phyloP scores from a whole-genome alignment of 2,888 invertebrate genomes.

The Drosophila paranaensis region DNA sequence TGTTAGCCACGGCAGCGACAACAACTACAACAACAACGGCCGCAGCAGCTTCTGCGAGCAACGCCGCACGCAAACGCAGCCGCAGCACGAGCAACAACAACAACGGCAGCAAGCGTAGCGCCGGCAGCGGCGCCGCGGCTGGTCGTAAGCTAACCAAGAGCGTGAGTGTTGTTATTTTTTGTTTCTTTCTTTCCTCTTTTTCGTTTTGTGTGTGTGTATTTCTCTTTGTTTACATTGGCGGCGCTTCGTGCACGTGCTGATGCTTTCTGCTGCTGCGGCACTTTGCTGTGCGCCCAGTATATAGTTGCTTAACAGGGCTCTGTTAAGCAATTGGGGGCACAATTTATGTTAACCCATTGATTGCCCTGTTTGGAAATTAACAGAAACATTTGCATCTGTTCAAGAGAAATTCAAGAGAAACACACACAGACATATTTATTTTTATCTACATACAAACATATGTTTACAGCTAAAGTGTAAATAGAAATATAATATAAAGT shows the following conservation, averaged over 20 bases:
- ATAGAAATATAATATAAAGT: not conserved
- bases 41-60: conserved; percentile 58
- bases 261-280: conserved; percentile 35
- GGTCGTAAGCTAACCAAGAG: conserved; percentile 76
- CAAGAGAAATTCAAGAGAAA: conserved; percentile 18
- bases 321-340: conserved; percentile 45
- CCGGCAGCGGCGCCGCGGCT: conserved; percentile 54
- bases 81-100: conserved; percentile 71
- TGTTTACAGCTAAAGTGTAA: conserved; percentile 3
- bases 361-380: conserved; percentile 33
- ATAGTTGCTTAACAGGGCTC: conserved; percentile 52
- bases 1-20: conserved; percentile 76
- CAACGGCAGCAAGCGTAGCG: conserved; percentile 62
- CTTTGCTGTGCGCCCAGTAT: conserved; percentile 63
- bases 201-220: conserved; percentile 42
- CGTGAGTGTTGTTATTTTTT: conserved; percentile 63
- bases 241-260: conserved; percentile 61
- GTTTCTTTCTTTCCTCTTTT: conserved; percentile 9
- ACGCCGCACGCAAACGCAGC: conserved; percentile 70
- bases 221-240: conserved; percentile 68
- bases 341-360: conserved; percentile 36
- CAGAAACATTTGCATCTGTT: conserved; percentile 17
- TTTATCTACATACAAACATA: too few relatives aligned
- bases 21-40: conserved; percentile 45
- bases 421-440: conserved; percentile 14